These are phyloP conservation scores for Chirona hameri DNA, from an alignment of 2,888 invertebrate species.

Conservation along the genomic window DNA sequence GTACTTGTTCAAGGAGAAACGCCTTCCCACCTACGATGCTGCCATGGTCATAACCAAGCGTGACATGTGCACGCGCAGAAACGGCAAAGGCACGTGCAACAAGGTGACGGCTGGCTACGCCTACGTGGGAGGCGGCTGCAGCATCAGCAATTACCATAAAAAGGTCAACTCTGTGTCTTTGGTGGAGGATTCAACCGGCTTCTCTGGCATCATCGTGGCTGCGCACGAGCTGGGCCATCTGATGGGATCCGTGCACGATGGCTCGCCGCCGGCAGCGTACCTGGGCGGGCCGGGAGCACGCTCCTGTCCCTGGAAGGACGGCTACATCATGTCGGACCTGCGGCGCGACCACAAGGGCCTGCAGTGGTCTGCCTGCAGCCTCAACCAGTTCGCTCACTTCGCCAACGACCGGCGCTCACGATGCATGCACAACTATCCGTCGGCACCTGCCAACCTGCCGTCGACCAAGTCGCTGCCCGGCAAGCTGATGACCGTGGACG, in stretches of 20 bases:
- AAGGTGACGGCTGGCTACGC: conserved; percentile 31
- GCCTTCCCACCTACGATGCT: conserved; percentile 8
- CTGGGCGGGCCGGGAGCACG: conserved; percentile 30
- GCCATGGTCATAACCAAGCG: conserved; percentile 27
- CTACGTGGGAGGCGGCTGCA: conserved; percentile 30
- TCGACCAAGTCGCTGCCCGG: conserved; percentile 33
- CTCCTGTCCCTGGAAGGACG: conserved; percentile 12
- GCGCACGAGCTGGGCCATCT: conserved; percentile 31
- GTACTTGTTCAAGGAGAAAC: background rate
- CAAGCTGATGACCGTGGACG: background rate
- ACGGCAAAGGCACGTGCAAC: background rate
- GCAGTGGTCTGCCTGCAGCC: conserved; percentile 26
- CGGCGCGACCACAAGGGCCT: conserved; percentile 4
- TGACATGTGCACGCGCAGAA: conserved; percentile 29
- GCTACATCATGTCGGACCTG: conserved; percentile 32
- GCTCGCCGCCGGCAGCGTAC: conserved; percentile 6
- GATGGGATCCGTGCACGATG: conserved; percentile 30
- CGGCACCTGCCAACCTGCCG: background rate
- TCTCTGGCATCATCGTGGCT: conserved; percentile 31
- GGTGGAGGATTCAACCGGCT: conserved; percentile 31
- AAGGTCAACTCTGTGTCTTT: conserved; percentile 29
- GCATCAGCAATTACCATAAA: background rate
- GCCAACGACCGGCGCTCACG: background rate
- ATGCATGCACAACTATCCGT: conserved; percentile 29
- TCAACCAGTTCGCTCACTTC: background rate